phyloP scores from a whole-genome alignment of 2,113 vertebrate species.

The Chionis minor region DNA sequence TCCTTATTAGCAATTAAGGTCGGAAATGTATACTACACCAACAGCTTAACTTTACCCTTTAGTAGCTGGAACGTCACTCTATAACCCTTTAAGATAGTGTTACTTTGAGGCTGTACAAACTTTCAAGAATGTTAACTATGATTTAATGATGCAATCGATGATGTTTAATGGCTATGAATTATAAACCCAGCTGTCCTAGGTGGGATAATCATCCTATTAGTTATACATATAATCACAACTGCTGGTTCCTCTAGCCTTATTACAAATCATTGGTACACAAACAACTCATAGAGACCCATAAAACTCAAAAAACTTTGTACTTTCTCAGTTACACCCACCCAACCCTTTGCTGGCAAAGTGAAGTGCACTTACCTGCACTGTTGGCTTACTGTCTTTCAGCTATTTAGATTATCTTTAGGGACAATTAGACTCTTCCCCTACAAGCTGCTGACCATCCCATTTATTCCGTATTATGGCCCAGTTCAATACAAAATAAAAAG shows the following conservation, averaged over 20 bases:
- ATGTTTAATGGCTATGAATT: background rate
- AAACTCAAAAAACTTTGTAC: background rate
- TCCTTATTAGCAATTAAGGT: background rate
- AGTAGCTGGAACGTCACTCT: background rate
- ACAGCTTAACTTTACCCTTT: background rate
- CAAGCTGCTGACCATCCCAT: background rate
- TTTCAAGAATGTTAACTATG: background rate
- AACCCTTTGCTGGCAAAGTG: background rate
- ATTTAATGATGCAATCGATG: background rate
- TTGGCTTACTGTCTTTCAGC: background rate
- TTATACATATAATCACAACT: background rate
- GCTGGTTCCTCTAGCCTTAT: background rate
- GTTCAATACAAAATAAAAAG: background rate
- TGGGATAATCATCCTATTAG: background rate
- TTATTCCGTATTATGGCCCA: background rate
- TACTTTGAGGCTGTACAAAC: background rate
- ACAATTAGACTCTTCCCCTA: background rate
- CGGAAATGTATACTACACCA: rapidly evolving
- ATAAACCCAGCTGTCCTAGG: background rate
- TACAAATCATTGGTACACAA: rapidly evolving
- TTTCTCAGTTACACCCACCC: background rate
- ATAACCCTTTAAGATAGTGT: rapidly evolving
- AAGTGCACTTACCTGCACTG: background rate
- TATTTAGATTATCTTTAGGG: background rate
- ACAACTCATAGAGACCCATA: background rate